A percentile compares a stretch with the other conserved stretches of the same genome.
phyloP scores from a whole-genome alignment of 2,113 vertebrate genomes.

The Neolamprologus fasciatus region DNA sequence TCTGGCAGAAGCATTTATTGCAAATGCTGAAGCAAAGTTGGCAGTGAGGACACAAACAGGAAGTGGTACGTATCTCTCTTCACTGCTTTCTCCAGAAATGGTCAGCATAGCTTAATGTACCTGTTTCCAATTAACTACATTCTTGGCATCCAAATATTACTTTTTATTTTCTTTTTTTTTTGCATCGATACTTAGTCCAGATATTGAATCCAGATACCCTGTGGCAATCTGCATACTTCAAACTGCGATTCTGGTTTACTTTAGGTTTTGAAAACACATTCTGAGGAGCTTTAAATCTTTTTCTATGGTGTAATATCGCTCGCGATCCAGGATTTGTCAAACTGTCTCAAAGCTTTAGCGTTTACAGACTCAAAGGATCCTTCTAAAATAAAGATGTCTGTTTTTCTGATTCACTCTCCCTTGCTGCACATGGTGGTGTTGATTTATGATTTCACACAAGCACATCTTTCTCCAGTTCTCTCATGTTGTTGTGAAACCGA shows the following conservation, averaged over 20 bases:
- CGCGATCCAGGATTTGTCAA: neutral
- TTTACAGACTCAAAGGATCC: neutral
- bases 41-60: neutral
- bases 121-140: neutral
- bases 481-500: neutral
- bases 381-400: neutral
- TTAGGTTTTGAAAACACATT: neutral
- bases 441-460: neutral
- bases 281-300: neutral
- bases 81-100: neutral
- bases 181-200: neutral
- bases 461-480: neutral
- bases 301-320: neutral
- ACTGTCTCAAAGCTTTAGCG: neutral
- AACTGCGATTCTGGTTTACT: neutral
- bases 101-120: neutral
- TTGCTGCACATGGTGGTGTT: neutral
- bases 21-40: neutral
- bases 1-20: neutral
- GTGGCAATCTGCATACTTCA: neutral
- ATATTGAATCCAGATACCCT: neutral
- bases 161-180: neutral
- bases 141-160: neutral
- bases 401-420: neutral
- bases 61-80: neutral